These are phyloP conservation scores for Gasterosteus aculeatus DNA, from an alignment of 2,113 vertebrate species.

Conservation along the genomic window DNA sequence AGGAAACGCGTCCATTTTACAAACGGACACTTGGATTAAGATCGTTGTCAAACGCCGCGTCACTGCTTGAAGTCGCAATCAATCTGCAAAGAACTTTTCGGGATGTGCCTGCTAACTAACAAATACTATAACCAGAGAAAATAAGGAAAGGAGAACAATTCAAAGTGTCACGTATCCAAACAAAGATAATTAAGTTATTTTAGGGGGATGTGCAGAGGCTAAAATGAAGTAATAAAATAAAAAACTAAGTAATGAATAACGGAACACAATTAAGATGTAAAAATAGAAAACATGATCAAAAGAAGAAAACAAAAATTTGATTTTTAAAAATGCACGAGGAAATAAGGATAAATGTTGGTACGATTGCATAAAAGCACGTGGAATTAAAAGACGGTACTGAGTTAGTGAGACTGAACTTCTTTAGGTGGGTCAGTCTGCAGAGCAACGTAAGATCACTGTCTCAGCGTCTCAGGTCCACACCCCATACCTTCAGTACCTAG, in stretches of 20 bases:
- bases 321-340: constrained; percentile 16
- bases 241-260: constrained; percentile 12
- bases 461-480: neutral
- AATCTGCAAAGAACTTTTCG: neutral
- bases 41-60: neutral
- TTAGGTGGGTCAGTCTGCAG: neutral
- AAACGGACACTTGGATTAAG: neutral
- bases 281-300: constrained; percentile 51
- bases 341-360: constrained; percentile 35
- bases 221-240: constrained; percentile 1
- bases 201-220: neutral
- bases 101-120: neutral
- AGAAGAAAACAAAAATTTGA: constrained; percentile 21
- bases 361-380: constrained; percentile 31
- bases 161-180: constrained; percentile 1
- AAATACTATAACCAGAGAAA: neutral
- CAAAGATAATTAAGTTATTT: neutral
- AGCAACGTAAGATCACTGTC: neutral
- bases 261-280: neutral
- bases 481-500: too few relatives aligned
- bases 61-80: neutral
- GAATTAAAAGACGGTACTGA: constrained; percentile 6
- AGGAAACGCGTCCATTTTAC: neutral
- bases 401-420: constrained; percentile 4
- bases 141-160: neutral